phyloP scores from a whole-genome alignment of 2,888 invertebrate species.

The Aphodius granarius region DNA sequence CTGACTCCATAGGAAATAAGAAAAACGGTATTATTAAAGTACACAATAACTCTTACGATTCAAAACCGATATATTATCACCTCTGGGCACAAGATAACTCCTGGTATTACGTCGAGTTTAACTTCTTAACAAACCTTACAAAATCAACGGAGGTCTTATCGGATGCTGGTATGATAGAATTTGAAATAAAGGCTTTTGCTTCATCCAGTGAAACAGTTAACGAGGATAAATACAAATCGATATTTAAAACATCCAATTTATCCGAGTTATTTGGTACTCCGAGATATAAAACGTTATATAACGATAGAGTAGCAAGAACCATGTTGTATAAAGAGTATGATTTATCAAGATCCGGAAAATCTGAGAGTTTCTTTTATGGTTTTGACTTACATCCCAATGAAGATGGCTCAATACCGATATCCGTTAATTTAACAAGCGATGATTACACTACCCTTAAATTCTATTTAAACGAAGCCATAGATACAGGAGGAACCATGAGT shows the following conservation, averaged over 20 bases:
- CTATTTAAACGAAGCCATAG: constrained; percentile 68
- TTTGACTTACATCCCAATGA: constrained; percentile 68
- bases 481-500: constrained; percentile 79
- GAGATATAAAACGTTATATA: constrained; percentile 10
- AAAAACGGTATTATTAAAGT: constrained; percentile 41
- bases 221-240: neutral
- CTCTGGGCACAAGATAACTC: constrained; percentile 59
- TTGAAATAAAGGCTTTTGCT: constrained; percentile 28
- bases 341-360: constrained; percentile 63
- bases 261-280: constrained; percentile 4
- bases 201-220: constrained; percentile 13
- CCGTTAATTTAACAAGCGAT: constrained; percentile 68
- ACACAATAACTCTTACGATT: constrained; percentile 15
- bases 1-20: constrained; percentile 54
- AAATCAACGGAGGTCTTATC: neutral
- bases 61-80: constrained; percentile 19
- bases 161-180: constrained; percentile 21
- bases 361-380: constrained; percentile 76
- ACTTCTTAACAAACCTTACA: constrained; percentile 33
- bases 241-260: constrained; percentile 1
- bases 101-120: constrained; percentile 63
- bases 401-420: constrained; percentile 64
- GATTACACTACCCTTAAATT: constrained; percentile 70
- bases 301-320: constrained; percentile 16
- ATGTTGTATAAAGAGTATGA: constrained; percentile 46